phyloP scores from a whole-genome alignment of 2,113 vertebrate species.

The Eleginops maclovinus region DNA sequence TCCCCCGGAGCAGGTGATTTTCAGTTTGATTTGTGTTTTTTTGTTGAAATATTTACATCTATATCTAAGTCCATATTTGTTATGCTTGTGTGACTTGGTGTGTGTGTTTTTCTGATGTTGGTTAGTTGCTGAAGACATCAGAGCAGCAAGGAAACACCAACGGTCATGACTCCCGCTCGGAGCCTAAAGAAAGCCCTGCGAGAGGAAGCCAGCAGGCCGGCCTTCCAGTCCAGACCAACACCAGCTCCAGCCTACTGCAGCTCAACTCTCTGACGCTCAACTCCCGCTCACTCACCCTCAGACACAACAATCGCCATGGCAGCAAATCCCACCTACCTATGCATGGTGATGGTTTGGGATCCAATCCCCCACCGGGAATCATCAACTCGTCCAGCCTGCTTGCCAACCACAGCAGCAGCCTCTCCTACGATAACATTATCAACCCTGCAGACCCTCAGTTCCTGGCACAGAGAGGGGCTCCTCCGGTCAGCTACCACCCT shows the following conservation, averaged over 20 bases:
- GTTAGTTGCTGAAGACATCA: conserved; percentile 69
- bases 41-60: too few relatives aligned
- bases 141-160: conserved; percentile 66
- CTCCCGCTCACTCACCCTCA: conserved; percentile 91
- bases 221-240: conserved; percentile 56
- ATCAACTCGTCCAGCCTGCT: conserved; percentile 84
- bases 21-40: too few relatives aligned
- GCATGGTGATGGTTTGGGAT: conserved; percentile 78
- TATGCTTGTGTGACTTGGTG: too few relatives aligned
- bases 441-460: conserved; percentile 82
- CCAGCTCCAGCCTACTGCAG: conserved; percentile 86
- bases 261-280: conserved; percentile 89
- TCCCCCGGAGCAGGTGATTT: conserved; percentile 89
- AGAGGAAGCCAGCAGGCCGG: conserved; percentile 37
- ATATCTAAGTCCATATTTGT: too few relatives aligned
- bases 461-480: conserved; percentile 80
- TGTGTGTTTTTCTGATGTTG: too few relatives aligned
- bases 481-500: conserved; percentile 84
- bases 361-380: conserved; percentile 62
- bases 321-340: conserved; percentile 87
- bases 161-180: conserved; percentile 46
- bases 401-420: conserved; percentile 88
- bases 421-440: conserved; percentile 92
- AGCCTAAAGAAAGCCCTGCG: conserved; percentile 50
- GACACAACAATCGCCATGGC: conserved; percentile 86